Evolutionary conservation across 2,888 invertebrate species (phyloP).

Genomic region (Drosophila dives): DNA sequence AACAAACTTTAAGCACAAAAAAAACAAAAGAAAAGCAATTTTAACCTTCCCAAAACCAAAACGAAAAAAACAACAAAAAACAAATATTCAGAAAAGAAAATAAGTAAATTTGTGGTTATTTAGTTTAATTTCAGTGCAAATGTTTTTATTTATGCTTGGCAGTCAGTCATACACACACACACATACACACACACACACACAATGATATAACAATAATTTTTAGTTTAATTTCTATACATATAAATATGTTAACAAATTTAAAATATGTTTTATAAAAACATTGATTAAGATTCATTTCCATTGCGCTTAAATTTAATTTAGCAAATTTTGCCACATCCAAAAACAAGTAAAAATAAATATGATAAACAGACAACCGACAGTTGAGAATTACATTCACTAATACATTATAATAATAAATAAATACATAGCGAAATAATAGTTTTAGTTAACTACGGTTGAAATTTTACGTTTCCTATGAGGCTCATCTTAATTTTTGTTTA

Average conservation of each 20-base stretch:
- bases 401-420: conserved; percentile 15
- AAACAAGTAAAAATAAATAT: conserved; percentile 27
- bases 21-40: conserved; percentile 55
- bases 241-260: conserved; percentile 18
- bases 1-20: conserved; percentile 34
- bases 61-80: conserved; percentile 7
- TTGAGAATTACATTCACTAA: conserved; percentile 27
- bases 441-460: conserved; percentile 83
- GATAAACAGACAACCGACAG: conserved; percentile 22
- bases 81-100: conserved; percentile 1
- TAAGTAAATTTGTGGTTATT: conserved; percentile 19
- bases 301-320: conserved; percentile 62
- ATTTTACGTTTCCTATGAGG: conserved; percentile 85
- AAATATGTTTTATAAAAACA: conserved; percentile 48
- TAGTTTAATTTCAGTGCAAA: conserved; percentile 32
- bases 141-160: conserved; percentile 37
- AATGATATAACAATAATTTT: conserved; percentile 7
- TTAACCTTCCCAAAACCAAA: conserved; percentile 81
- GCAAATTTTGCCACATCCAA: conserved; percentile 58
- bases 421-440: conserved; percentile 78
- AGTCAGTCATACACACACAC: conserved; percentile 28
- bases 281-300: conserved; percentile 50
- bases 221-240: conserved; percentile 3
- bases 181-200: conserved; percentile 21
- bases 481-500: conserved; percentile 78